Conservation (phyloP, 2,888 invertebrate genomes). For the Eucera pruinosa region DNA sequence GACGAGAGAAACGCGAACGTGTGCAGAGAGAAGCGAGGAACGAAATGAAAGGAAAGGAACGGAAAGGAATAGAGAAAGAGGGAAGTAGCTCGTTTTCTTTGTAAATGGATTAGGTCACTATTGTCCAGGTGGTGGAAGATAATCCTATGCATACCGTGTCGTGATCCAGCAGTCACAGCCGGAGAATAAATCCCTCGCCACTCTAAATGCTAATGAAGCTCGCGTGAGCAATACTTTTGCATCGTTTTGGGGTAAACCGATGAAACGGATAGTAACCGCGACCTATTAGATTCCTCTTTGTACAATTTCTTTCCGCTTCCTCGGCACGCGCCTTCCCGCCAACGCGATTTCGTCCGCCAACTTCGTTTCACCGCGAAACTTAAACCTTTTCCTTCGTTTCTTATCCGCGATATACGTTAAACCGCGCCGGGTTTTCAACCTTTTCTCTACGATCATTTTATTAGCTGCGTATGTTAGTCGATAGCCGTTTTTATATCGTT, state of each 20-base stretch:
- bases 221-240: constrained; percentile 70
- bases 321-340: neutral
- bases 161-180: constrained; percentile 73
- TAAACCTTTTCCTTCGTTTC: too few relatives aligned
- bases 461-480: too few relatives aligned
- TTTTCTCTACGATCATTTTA: too few relatives aligned
- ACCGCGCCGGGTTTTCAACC: too few relatives aligned
- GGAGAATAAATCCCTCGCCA: constrained; percentile 77
- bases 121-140: constrained; percentile 72
- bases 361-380: neutral
- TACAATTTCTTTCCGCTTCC: constrained; percentile 25
- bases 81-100: constrained; percentile 68
- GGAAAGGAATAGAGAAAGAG: too few relatives aligned
- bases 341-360: neutral
- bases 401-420: too few relatives aligned
- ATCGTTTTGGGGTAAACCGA: constrained; percentile 68
- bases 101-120: constrained; percentile 69
- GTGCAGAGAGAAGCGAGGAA: too few relatives aligned
- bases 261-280: constrained; percentile 58
- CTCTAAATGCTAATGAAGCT: constrained; percentile 80
- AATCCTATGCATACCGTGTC: constrained; percentile 77
- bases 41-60: too few relatives aligned
- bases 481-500: too few relatives aligned
- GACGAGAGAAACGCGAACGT: constrained; percentile 4
- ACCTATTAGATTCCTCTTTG: constrained; percentile 31